Conservation (phyloP, 2,113 vertebrate genomes). For the Gambusia holbrooki region DNA sequence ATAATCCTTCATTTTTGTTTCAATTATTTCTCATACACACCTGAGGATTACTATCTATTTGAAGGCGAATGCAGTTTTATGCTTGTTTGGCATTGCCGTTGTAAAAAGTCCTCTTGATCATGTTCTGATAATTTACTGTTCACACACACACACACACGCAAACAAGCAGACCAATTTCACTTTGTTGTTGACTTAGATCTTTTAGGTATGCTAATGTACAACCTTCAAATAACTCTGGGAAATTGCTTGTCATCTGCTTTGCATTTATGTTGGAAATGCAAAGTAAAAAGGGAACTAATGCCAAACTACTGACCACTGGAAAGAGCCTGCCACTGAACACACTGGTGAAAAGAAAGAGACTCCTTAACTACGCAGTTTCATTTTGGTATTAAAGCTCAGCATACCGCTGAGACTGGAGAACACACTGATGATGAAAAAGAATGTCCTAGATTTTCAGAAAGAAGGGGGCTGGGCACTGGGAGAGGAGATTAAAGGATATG, state of each 20-base stretch:
- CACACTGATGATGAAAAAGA: conserved; percentile 70
- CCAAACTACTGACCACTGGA: conserved; percentile 30
- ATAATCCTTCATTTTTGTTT: conserved; percentile 49
- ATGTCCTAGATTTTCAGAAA: conserved; percentile 74
- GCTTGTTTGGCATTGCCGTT: conserved; percentile 19
- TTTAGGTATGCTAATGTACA: conserved; percentile 26
- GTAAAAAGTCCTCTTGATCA: conserved; percentile 2
- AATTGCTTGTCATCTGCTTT: conserved; percentile 7
- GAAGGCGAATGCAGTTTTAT: conserved; percentile 36
- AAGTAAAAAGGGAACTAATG: conserved; percentile 18
- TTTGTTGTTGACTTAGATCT: conserved; percentile 19
- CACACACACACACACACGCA: not conserved
- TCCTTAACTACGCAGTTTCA: conserved; percentile 56
- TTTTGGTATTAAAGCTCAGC: conserved; percentile 57
- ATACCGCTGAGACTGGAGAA: conserved; percentile 62
- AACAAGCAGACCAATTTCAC: not conserved
- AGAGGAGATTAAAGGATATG: conserved; percentile 69
- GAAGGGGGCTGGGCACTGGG: conserved; percentile 47
- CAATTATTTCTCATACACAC: conserved; percentile 55
- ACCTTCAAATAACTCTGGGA: conserved; percentile 21
- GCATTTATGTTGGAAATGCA: conserved; percentile 20
- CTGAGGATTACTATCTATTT: conserved; percentile 30
- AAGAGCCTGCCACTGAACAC: conserved; percentile 24
- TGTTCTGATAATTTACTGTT: conserved; percentile 26
- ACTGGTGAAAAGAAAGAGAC: conserved; percentile 57